phyloP scores from a whole-genome alignment of 1,140 invertebrate genomes.

The Drosophila bocki region DNA sequence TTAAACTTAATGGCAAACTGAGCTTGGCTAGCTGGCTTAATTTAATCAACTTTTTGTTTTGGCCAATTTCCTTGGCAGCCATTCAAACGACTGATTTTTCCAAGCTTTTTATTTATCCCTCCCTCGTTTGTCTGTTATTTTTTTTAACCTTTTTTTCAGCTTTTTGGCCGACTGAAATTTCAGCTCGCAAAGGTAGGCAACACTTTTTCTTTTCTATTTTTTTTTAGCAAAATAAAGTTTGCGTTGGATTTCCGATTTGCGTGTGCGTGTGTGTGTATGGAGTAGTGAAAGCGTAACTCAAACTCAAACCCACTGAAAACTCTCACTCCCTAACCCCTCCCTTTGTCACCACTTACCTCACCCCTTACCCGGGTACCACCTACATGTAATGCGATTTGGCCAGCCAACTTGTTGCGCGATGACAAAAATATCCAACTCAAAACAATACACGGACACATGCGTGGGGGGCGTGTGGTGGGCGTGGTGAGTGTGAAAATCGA shows the following conservation, averaged over 20 bases:
- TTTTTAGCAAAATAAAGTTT: constrained; percentile 22
- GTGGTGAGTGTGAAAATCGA: constrained; percentile 27
- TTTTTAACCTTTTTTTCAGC: background rate
- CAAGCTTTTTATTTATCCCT: background rate
- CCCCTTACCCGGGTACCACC: background rate
- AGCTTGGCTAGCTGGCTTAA: constrained; percentile 4
- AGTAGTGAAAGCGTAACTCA: constrained; percentile 19
- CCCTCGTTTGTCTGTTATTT: background rate
- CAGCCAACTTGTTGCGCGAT: constrained; percentile 69
- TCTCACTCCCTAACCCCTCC: constrained; percentile 7
- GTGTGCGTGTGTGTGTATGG: constrained; percentile 19
- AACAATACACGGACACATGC: constrained; percentile 63
- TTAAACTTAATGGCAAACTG: background rate
- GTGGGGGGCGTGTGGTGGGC: constrained; percentile 28
- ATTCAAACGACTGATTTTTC: constrained; percentile 12
- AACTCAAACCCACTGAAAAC: background rate
- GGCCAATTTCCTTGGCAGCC: constrained; percentile 25
- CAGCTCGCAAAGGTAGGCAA: constrained; percentile 65
- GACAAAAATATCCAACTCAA: constrained; percentile 63
- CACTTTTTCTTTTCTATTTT: constrained; percentile 37
- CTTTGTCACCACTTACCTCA: background rate
- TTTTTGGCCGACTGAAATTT: constrained; percentile 16
- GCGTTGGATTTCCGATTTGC: constrained; percentile 47
- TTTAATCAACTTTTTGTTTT: constrained; percentile 26
- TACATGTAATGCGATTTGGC: background rate